Evolutionary conservation across 2,888 invertebrate species (phyloP), one percentile per base, ranked within the genome.

Genomic region (Hydriomena furcata): DNA sequence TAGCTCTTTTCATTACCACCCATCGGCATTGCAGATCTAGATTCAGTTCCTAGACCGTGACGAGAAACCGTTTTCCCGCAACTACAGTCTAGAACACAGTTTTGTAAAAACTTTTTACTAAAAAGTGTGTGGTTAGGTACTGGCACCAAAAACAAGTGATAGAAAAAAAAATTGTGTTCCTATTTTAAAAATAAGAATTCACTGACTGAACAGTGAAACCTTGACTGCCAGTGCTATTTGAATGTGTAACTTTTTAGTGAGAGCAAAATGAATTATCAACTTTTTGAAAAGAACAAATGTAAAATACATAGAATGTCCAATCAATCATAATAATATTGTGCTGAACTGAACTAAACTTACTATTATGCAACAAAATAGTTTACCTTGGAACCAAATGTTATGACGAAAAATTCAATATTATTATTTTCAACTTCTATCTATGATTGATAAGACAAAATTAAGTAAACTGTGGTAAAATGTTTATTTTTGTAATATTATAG

Each of bases 21-120:
- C 24, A 13, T 50, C 53, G 46, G 61, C 65, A 77, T 77, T 73
- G 69, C 58, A 77, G 69, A 74, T 65, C 72, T 65, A 72, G 68
- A 68, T 73, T 61, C 43, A 58, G 38, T 66, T 66, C 60, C 42
- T 52, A 44, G 40, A 52, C 56, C 49, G 49, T 53, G 17, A 17
- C 17, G 17, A 4, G 2, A 17, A 4, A 2, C 7, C 4, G n/a
- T 8, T 47, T 6, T 30, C 23, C 28, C 35, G 28, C 31, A 30
- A 17, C 17, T 17, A 4, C 17, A 17, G n/a, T n/a, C n/a, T n/a
- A n/a, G n/a, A n/a, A 17, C 21, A 20, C 21, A 32, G 40, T 35
- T 10, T 10, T 23, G n/a, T 5, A 11, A 10, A 23, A n/a, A n/a
- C n/a, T n/a, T n/a, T n/a, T n/a, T n/a, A n/a, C n/a, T n/a, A n/a